Percentiles rank a stretch among this genome's conserved stretches.
Evolutionary conservation across 2,888 invertebrate species (phyloP).

Genomic region (Loripinus fragilis): DNA sequence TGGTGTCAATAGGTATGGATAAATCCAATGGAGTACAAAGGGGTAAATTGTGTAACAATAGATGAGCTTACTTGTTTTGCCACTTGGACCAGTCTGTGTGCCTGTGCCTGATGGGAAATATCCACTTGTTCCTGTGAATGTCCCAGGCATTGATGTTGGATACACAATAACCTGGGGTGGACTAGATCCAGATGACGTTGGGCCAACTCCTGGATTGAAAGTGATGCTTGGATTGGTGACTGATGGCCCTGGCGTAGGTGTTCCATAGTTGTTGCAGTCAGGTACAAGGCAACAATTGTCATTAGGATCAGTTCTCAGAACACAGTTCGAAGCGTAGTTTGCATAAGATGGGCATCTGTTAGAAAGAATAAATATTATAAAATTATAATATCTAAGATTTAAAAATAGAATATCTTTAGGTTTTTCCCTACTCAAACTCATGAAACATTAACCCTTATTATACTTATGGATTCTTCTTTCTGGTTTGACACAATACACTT

Average conservation of each 20-base stretch:
- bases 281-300: slow-evolving; percentile 72
- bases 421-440: too few species aligned
- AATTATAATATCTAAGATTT: too few species aligned
- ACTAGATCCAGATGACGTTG: slow-evolving; percentile 36
- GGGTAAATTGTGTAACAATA: too few species aligned
- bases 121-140: slow-evolving; percentile 45
- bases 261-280: slow-evolving; percentile 27
- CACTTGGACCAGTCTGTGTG: slow-evolving; percentile 31
- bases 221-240: slow-evolving; percentile 35
- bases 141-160: slow-evolving; percentile 60
- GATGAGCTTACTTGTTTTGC: not conserved
- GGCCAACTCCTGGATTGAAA: slow-evolving; percentile 45
- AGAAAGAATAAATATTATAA: too few species aligned
- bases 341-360: slow-evolving; percentile 68
- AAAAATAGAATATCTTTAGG: too few species aligned
- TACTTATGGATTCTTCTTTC: too few species aligned
- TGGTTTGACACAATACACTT: too few species aligned
- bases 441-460: too few species aligned
- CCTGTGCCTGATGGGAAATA: slow-evolving; percentile 30
- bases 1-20: too few species aligned
- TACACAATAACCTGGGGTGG: slow-evolving; percentile 45
- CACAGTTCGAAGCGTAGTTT: slow-evolving; percentile 63
- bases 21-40: too few species aligned
- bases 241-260: slow-evolving; percentile 39
- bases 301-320: slow-evolving; percentile 66